Base-by-base conservation (phyloP, 2,797 vertebrate species). In the Huso huso region DNA sequence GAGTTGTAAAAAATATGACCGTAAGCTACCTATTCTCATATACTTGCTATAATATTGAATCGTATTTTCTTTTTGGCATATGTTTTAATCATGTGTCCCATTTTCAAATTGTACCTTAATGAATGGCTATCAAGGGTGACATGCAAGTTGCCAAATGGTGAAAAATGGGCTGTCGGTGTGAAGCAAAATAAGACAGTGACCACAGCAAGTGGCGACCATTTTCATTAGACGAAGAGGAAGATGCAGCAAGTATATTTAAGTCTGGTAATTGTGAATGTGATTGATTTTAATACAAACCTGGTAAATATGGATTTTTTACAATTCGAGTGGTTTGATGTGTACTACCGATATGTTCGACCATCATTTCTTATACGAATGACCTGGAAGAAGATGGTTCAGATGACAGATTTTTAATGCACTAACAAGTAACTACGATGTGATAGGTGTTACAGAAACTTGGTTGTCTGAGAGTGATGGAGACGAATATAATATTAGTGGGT, bases 1-100 rank as follows among this genome's bases (percentile, higher is more conserved):
- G 68, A 0, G 68, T 69, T 15, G 63, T 69, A n/a, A 18, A 55
- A 58, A 51, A 66, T 63, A 66, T 69, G 68, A 69, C 68, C 5
- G 68, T 65, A 55, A 66, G 68, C 50, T 18, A 18, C 18, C 18
- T 18, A 18, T 18, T 18, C 18, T 18, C 18, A 18, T 18, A 18
- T 18, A 18, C 18, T 18, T 18, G 18, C 18, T 18, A 18, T 1
- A 18, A 2, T 18, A 18, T 18, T 18, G 18, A 18, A 18, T 18
- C 18, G 2, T 2, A 18, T 18, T 18, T 18, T 18, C 18, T 18
- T 2, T 18, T 18, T 18, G 2, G 18, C 18, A 18, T 18, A 18
- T 18, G 18, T 18, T 18, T 18, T 18, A 18, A 18, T 18, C 18
- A 1, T 18, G 2, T 18, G 18, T 18, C 18, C 18, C 18, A 18